These are phyloP conservation scores for Cotesia typhae DNA, from an alignment of 1,140 invertebrate genomes.

Conservation along the genomic window DNA sequence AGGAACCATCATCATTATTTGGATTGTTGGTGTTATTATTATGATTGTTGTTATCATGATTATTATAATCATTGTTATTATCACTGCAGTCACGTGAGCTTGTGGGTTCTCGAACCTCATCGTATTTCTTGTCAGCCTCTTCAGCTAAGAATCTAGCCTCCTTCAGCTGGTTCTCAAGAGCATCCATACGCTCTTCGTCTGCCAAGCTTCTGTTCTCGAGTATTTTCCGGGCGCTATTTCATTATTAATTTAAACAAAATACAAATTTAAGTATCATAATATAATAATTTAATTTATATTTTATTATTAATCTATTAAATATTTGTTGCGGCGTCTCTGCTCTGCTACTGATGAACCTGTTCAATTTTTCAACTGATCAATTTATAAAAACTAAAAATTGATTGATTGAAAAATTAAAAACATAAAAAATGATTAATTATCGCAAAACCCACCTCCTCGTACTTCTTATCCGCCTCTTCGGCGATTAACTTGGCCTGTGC, in stretches of 20 bases:
- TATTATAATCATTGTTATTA: conserved; percentile 3
- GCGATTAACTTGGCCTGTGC: conserved; percentile 97
- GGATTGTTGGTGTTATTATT: background rate
- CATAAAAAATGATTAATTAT: conserved; percentile 40
- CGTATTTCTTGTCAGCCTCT: conserved; percentile 99
- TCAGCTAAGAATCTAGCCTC: conserved; percentile 99
- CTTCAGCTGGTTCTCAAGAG: conserved; percentile 98
- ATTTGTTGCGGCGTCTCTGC: conserved; percentile 24
- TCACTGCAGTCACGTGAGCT: conserved; percentile 59
- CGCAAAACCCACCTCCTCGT: conserved; percentile 88
- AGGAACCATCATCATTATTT: conserved; percentile 56
- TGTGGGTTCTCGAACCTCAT: conserved; percentile 87
- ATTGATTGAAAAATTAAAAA: background rate
- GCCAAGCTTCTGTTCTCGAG: conserved; percentile 99
- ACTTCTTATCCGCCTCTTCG: conserved; percentile 99
- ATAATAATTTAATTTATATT: conserved; percentile 19
- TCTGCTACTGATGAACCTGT: conserved; percentile 37
- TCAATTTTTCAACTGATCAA: conserved; percentile 23
- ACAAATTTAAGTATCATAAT: conserved; percentile 35
- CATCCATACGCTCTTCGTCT: conserved; percentile 99
- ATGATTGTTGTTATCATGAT: background rate
- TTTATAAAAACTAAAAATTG: background rate
- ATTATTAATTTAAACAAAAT: conserved; percentile 46
- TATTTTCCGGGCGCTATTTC: conserved; percentile 95
- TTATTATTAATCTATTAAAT: background rate